These are phyloP conservation scores for Cephus pygmeus DNA, from an alignment of 2,888 invertebrate species.

Conservation along the genomic window DNA sequence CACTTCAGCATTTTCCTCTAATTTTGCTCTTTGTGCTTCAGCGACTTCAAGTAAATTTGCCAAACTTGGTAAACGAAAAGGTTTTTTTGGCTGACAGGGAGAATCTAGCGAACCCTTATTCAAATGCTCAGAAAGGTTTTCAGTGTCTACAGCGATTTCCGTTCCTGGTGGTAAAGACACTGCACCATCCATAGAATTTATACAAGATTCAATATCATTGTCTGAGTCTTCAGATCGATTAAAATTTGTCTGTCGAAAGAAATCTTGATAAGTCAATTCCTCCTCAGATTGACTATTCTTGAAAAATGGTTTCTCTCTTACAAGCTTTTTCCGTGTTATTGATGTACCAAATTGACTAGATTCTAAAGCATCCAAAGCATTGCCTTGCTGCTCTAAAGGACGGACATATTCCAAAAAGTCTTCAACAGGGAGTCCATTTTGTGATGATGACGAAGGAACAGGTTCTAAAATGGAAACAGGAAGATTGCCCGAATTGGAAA, in stretches of 20 bases:
- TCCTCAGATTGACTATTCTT: slow-evolving; percentile 22
- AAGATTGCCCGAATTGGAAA: neutral
- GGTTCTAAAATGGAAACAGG: neutral
- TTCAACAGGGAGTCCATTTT: neutral
- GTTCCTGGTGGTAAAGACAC: neutral
- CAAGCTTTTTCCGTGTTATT: slow-evolving; percentile 22
- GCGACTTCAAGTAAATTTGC: slow-evolving; percentile 52
- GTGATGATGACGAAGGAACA: neutral
- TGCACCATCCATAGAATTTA: neutral
- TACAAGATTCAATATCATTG: neutral
- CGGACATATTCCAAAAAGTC: slow-evolving; percentile 30
- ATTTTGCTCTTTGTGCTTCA: slow-evolving; percentile 49
- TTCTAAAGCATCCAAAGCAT: neutral
- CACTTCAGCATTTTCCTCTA: slow-evolving; percentile 54
- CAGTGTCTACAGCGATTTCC: neutral
- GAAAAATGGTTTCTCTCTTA: slow-evolving; percentile 34
- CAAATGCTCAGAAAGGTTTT: slow-evolving; percentile 11
- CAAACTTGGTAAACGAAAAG: slow-evolving; percentile 58
- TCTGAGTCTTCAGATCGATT: neutral
- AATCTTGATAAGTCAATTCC: neutral
- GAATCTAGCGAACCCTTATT: slow-evolving; percentile 29
- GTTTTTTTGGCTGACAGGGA: slow-evolving; percentile 34
- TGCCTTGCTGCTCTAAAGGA: neutral
- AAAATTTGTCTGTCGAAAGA: neutral
- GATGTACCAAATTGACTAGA: neutral